phyloP scores from a whole-genome alignment of 1,140 invertebrate species.

The Bombyx mori region ASM3026992v2 NC_085115.1:8564001-8564500 shows the following conservation, averaged over 20 bases:
- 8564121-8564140: too few relatives aligned
- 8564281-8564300: constrained; percentile 77
- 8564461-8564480: not conserved
- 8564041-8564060: too few relatives aligned
- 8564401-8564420: not conserved
- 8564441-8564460: not conserved
- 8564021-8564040: too few relatives aligned
- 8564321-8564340: constrained; percentile 80
- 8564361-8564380: constrained; percentile 73
- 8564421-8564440: too few relatives aligned
- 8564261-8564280: constrained; percentile 85
- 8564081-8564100: too few relatives aligned
- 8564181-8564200: too few relatives aligned
- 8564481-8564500: too few relatives aligned
- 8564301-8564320: constrained; percentile 81
- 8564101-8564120: too few relatives aligned
- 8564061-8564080: too few relatives aligned
- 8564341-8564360: constrained; percentile 81
- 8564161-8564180: too few relatives aligned
- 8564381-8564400: not conserved
- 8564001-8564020: too few relatives aligned
- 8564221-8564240: constrained; percentile 83
- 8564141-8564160: too few relatives aligned
- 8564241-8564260: constrained; percentile 84
- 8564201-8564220: constrained; percentile 82